Base-by-base conservation (phyloP, 2,888 invertebrate species). In the Urechis unicinctus region DNA sequence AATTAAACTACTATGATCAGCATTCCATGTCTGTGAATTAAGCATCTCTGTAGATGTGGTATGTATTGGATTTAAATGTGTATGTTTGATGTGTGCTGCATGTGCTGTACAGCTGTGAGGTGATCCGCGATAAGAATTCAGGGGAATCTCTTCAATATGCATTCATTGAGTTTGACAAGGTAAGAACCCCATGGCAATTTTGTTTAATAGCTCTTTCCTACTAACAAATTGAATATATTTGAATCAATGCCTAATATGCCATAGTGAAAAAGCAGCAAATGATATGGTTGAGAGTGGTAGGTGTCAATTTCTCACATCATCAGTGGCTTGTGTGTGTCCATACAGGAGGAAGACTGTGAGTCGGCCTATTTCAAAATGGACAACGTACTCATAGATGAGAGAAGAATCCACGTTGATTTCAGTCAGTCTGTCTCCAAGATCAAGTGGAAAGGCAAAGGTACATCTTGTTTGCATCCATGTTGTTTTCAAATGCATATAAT, bases 351-450 rank as follows among this genome's bases (percentile, higher is more conserved):
- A 63, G 74, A 79, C 52, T 98, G 98, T 80, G 98, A 98, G 80
- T 89, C 90, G 67, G 98, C 98, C 1, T 99, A 91, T 79, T 95
- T 98, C 72, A 98, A 98, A 82, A 99, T 98, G 98, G 97, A 97
- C 76, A 99, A 99, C 81, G 97, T 98, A 0, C 81, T 98, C 4
- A 98, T 99, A 68, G 98, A 99, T 80, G 98, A 99, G 75, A 83
- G 98, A 28, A 83, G 98, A 62, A 98, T 99, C 70, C 98, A 98
- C 80, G 98, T 99, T 0, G 98, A 99, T 79, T 99, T 99, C 81
- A 96, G 95, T 62, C 98, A 99, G 77, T 96, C 96, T 50, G 97
- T 99, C 0, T 87, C 97, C 1, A 96, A 95, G 79, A 66, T 74
- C 67, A 57, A 60, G 42, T 60, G 58, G 58, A 50, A 50, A 4